phyloP scores from a whole-genome alignment of 2,888 invertebrate species.

The Rotaria sp. region DNA sequence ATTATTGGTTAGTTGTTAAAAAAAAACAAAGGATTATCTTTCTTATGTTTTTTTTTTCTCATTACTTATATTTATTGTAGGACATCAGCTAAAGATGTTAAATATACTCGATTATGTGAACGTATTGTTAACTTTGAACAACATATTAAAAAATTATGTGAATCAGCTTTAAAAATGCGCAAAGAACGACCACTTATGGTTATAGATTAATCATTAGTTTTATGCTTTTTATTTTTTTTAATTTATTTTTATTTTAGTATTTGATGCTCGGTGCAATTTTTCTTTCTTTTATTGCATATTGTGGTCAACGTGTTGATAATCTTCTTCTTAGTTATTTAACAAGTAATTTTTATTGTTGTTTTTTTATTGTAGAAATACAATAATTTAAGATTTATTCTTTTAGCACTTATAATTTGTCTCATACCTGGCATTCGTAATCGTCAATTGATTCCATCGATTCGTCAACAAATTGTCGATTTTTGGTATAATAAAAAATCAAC shows the following conservation, averaged over 20 bases:
- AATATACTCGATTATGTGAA: constrained; percentile 38
- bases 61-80: background rate
- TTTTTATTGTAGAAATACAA: too few species aligned
- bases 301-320: constrained; percentile 39
- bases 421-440: background rate
- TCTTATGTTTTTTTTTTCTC: too few species aligned
- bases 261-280: constrained; percentile 35
- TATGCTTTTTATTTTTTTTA: background rate
- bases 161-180: constrained; percentile 31
- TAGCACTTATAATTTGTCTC: background rate
- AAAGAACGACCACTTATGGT: constrained; percentile 37
- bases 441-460: background rate
- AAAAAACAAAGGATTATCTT: too few species aligned
- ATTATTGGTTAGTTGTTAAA: constrained; percentile 9
- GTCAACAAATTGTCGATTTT: background rate
- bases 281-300: constrained; percentile 36
- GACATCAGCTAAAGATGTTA: constrained; percentile 23
- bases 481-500: background rate
- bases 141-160: constrained; percentile 28
- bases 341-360: background rate
- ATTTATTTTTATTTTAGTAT: constrained; percentile 32
- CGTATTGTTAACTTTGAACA: constrained; percentile 33
- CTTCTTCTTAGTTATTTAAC: constrained; percentile 36
- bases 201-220: too few species aligned
- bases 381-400: background rate